Conservation (phyloP, 2,888 invertebrate genomes). For the Coecobrya sp. region DNA sequence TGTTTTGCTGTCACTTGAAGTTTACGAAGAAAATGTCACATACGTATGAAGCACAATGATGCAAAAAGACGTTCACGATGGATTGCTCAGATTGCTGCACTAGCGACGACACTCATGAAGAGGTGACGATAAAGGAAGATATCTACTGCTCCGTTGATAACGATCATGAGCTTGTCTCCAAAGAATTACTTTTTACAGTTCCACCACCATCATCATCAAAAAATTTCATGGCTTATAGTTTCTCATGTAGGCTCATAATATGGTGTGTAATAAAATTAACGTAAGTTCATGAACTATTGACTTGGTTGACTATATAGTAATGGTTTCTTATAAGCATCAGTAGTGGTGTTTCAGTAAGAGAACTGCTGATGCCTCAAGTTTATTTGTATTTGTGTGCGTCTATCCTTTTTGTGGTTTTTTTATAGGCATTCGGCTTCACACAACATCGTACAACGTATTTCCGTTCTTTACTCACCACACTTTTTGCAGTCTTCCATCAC, state of each 20-base stretch:
- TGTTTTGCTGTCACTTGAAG: constrained; percentile 53
- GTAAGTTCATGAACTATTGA: neutral
- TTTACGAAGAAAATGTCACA: constrained; percentile 60
- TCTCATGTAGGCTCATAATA: neutral
- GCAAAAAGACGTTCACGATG: constrained; percentile 1
- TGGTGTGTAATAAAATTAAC: neutral
- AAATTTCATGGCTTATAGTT: neutral
- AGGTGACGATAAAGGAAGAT: constrained; percentile 11
- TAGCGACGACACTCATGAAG: neutral
- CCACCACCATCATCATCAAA: neutral
- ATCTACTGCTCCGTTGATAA: neutral
- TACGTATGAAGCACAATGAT: constrained; percentile 24
- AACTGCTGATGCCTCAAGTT: constrained; percentile 70
- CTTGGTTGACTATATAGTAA: neutral
- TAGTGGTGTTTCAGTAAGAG: constrained; percentile 23
- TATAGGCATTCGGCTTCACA: neutral
- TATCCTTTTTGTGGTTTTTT: constrained; percentile 58
- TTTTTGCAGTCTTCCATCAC: neutral
- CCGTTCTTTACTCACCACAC: constrained; percentile 11
- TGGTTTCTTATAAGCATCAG: neutral
- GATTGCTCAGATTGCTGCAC: neutral
- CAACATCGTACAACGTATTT: constrained; percentile 7
- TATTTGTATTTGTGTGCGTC: constrained; percentile 61
- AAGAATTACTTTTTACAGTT: constrained; percentile 8
- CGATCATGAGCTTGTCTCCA: neutral